phyloP scores from a whole-genome alignment of 1,140 invertebrate species.

The Teleopsis dalmanni region DNA sequence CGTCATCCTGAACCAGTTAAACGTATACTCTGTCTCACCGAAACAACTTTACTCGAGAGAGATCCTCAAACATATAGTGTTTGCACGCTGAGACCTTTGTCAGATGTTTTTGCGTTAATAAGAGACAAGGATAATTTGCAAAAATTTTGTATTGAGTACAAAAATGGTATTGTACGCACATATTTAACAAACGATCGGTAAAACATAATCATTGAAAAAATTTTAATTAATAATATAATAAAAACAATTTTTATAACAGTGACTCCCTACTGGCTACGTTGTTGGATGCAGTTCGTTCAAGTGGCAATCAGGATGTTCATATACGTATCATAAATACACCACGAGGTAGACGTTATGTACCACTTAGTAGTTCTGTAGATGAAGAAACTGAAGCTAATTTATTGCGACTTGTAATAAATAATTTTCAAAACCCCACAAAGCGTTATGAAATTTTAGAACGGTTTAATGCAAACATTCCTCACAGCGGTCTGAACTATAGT shows the following conservation, averaged over 20 bases:
- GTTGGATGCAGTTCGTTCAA: constrained; percentile 90
- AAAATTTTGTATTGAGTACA: constrained; percentile 89
- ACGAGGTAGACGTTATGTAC: constrained; percentile 79
- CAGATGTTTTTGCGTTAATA: constrained; percentile 86
- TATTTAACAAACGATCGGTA: constrained; percentile 71
- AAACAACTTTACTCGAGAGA: constrained; percentile 90
- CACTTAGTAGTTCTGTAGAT: constrained; percentile 79
- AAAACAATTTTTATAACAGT: no score
- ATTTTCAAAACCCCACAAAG: constrained; percentile 35
- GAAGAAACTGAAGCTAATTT: constrained; percentile 86
- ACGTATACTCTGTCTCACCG: constrained; percentile 88
- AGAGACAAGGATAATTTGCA: constrained; percentile 87
- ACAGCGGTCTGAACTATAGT: constrained; percentile 93
- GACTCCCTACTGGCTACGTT: constrained; percentile 92
- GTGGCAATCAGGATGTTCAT: constrained; percentile 96
- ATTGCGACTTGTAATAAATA: constrained; percentile 45
- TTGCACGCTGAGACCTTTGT: constrained; percentile 78
- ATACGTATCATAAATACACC: constrained; percentile 79
- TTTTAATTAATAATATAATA: constrained; percentile 49
- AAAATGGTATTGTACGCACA: constrained; percentile 78
- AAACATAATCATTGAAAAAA: no score
- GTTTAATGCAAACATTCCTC: constrained; percentile 97
- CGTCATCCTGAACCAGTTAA: constrained; percentile 72
- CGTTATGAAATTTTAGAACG: constrained; percentile 72
- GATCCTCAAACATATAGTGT: constrained; percentile 92